These are phyloP conservation scores for Anagyrus pseudococci DNA, from an alignment of 2,888 invertebrate species.

Conservation along the genomic window DNA sequence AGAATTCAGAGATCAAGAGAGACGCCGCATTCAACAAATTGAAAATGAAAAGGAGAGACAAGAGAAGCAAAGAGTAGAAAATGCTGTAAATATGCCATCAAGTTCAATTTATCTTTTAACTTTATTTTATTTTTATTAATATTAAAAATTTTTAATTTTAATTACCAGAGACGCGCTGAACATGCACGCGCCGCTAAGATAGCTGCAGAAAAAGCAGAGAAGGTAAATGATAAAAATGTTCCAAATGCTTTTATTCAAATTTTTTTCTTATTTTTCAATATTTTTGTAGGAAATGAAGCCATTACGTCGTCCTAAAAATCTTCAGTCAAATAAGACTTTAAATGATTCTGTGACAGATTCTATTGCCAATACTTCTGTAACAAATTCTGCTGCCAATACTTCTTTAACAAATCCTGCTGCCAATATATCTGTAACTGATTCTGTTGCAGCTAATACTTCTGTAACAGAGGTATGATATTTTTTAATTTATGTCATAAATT, in stretches of 20 bases:
- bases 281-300: not conserved
- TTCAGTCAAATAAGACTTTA: not conserved
- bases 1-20: constrained; percentile 37
- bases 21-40: constrained; percentile 32
- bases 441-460: too few species aligned
- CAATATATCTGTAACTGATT: not conserved
- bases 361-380: not conserved
- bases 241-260: not conserved
- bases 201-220: not conserved
- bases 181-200: not conserved
- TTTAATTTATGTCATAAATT: not conserved
- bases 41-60: constrained; percentile 4
- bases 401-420: not conserved
- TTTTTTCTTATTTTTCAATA: not conserved
- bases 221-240: not conserved
- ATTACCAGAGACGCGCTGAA: not conserved
- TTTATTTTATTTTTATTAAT: not conserved
- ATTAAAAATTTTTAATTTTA: not conserved
- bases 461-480: too few species aligned
- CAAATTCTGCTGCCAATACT: not conserved
- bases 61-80: not conserved
- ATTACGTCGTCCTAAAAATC: constrained; percentile 8
- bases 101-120: not conserved
- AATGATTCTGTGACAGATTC: not conserved
- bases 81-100: not conserved